phyloP scores from a whole-genome alignment of 2,797 vertebrate species.

The Girardinus metallicus region DNA sequence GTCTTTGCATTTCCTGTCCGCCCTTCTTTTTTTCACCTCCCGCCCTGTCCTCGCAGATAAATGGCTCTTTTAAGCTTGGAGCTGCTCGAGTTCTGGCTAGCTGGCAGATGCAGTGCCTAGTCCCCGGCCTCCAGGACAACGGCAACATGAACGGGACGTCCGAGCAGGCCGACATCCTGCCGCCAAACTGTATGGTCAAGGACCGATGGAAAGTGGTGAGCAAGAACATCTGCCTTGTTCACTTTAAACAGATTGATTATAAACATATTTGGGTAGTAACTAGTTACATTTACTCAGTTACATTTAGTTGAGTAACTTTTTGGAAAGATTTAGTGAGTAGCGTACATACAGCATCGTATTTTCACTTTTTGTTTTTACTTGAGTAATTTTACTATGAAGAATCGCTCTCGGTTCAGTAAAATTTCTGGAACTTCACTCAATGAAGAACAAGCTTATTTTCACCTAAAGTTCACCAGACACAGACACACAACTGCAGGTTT shows the following conservation, averaged over 20 bases:
- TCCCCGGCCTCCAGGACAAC: slow-evolving; percentile 93
- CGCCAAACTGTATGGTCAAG: slow-evolving; percentile 97
- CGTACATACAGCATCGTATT: too few species aligned
- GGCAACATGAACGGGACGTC: slow-evolving; percentile 98
- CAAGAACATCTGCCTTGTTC: slow-evolving; percentile 10
- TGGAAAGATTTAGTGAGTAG: too few species aligned
- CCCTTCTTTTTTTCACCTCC: background rate
- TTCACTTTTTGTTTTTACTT: too few species aligned
- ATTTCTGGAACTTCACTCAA: too few species aligned
- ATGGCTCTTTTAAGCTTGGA: slow-evolving; percentile 96
- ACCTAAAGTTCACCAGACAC: too few species aligned
- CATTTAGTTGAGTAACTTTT: too few species aligned
- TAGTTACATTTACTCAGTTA: too few species aligned
- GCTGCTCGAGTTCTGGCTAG: slow-evolving; percentile 91
- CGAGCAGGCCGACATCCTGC: slow-evolving; percentile 97
- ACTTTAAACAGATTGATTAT: too few species aligned
- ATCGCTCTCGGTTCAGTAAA: too few species aligned
- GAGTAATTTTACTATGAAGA: background rate
- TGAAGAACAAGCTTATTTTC: too few species aligned
- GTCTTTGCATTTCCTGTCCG: background rate
- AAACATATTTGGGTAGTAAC: too few species aligned
- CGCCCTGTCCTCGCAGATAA: slow-evolving; percentile 83
- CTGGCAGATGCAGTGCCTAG: slow-evolving; percentile 98
- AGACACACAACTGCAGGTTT: too few species aligned
- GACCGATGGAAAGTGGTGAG: slow-evolving; percentile 99